phyloP scores from a whole-genome alignment of 2,113 vertebrate species.

The Archocentrus centrarchus region DNA sequence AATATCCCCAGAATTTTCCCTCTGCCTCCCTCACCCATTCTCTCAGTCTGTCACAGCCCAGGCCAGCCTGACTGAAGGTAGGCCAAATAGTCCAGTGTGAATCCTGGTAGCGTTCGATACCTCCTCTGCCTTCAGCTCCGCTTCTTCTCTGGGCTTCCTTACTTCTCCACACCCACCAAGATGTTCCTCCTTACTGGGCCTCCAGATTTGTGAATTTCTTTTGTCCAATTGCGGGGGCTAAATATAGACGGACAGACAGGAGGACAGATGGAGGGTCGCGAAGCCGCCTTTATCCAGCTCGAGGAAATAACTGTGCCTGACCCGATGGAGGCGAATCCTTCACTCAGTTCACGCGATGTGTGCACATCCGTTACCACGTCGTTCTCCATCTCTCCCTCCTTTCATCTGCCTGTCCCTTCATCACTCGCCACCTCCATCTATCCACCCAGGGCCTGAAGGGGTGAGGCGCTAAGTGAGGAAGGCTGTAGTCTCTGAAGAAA shows the following conservation, averaged over 20 bases:
- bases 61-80: not conserved
- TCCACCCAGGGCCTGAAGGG: constrained; percentile 39
- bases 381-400: constrained; percentile 49
- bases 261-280: constrained; percentile 35
- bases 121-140: constrained; percentile 17
- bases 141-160: not conserved
- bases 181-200: constrained; percentile 3
- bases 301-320: constrained; percentile 17
- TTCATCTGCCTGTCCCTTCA: constrained; percentile 47
- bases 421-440: constrained; percentile 52
- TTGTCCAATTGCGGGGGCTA: constrained; percentile 22
- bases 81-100: constrained; percentile 38
- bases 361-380: constrained; percentile 7
- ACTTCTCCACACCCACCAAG: constrained; percentile 10
- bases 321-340: constrained; percentile 19
- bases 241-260: constrained; percentile 12
- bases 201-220: constrained; percentile 34
- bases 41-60: constrained; percentile 28
- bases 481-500: constrained; percentile 61
- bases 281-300: constrained; percentile 5
- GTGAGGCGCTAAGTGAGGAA: constrained; percentile 41
- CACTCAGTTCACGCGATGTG: not conserved
- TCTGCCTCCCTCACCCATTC: constrained; percentile 14
- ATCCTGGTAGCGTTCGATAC: constrained; percentile 34
- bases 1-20: constrained; percentile 63